A percentile compares a stretch with the other conserved stretches of the same genome.
Conservation (phyloP, 2,797 vertebrate species). For the Acanthopagrus latus region DNA sequence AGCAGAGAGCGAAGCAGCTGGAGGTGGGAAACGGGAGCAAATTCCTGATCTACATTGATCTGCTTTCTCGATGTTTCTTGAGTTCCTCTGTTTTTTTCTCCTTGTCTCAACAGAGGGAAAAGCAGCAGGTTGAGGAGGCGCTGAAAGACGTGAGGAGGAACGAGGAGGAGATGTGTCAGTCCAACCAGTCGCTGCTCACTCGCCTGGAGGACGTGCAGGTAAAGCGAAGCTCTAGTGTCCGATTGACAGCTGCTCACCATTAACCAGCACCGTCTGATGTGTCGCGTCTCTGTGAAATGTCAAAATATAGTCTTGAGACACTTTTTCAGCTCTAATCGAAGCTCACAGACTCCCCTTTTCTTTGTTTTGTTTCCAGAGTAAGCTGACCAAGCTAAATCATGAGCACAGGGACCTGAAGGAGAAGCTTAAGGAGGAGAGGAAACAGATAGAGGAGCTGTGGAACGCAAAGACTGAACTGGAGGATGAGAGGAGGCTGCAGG, state of each 20-base stretch:
- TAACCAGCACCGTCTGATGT: no score
- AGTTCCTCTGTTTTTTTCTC: neutral
- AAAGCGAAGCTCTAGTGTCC: neutral
- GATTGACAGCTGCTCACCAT: neutral
- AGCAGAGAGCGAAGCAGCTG: slow-evolving; percentile 82
- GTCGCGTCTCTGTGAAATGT: neutral
- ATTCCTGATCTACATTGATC: neutral
- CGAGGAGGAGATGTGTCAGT: slow-evolving; percentile 85
- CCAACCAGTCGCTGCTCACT: slow-evolving; percentile 86
- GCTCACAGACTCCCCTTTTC: neutral
- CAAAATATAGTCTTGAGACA: neutral
- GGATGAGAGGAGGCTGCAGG: slow-evolving; percentile 88
- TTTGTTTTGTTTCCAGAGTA: slow-evolving; percentile 80
- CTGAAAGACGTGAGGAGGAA: slow-evolving; percentile 85
- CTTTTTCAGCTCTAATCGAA: neutral
- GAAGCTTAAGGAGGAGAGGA: slow-evolving; percentile 88
- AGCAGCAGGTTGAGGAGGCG: slow-evolving; percentile 85
- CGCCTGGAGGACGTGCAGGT: slow-evolving; percentile 92
- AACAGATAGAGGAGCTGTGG: slow-evolving; percentile 89
- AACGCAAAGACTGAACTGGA: slow-evolving; percentile 90
- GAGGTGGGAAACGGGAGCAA: slow-evolving; percentile 80
- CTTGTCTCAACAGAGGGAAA: slow-evolving; percentile 85
- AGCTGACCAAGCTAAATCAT: slow-evolving; percentile 84
- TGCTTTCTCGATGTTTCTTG: neutral
- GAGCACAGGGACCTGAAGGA: slow-evolving; percentile 90